Base-by-base conservation (phyloP, 2,113 vertebrate species). In the Eudyptes chrysolophus region DNA sequence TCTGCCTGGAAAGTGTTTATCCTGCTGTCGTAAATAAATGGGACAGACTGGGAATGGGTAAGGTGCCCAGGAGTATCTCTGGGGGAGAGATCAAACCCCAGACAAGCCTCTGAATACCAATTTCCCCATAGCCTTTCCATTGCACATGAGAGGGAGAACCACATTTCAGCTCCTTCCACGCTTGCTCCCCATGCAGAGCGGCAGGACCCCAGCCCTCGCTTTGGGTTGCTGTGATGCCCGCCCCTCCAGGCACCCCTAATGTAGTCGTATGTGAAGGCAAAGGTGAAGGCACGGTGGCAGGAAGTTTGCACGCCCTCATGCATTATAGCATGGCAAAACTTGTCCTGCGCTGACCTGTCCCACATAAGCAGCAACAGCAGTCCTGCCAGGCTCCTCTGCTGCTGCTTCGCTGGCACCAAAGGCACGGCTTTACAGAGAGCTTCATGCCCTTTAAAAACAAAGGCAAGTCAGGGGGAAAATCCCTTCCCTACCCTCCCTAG, bases 1-100 rank as follows among this genome's bases (percentile, higher is more conserved):
- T 93, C 69, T 93, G 34, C 49, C 74, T 87, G 30, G 40, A 61
- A 91, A 84, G 36, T 40, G 52, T 89, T 94, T 84, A 48, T 75
- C 57, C 55, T 55, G 55, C n/a, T 71, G 64, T 61, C 2, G 0
- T 85, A 92, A 88, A 87, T 87, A 82, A 95, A 19, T 0, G 3
- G 48, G 57, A 71, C 36, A 84, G 69, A 13, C 38, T 82, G 46
- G 57, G 74, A 91, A 87, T 46, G 69, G 49, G 46, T 79, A 82
- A 91, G 30, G 19, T 55, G 27, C 57, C 34, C 13, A 14, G 55
- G 24, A 89, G 49, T 16, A 36, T 92, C 54, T 57, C 54, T 72
- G 10, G 30, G 71, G 30, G 16, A 78, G 79, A 86, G 7, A 64
- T 32, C 74, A 92, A 87, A 40, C 21, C 36, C 36, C 36, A 49